Percentiles rank a stretch among this genome's conserved stretches.
Evolutionary conservation across 2,888 invertebrate species (phyloP).

Genomic region (Eupithecia dodoneata): DNA sequence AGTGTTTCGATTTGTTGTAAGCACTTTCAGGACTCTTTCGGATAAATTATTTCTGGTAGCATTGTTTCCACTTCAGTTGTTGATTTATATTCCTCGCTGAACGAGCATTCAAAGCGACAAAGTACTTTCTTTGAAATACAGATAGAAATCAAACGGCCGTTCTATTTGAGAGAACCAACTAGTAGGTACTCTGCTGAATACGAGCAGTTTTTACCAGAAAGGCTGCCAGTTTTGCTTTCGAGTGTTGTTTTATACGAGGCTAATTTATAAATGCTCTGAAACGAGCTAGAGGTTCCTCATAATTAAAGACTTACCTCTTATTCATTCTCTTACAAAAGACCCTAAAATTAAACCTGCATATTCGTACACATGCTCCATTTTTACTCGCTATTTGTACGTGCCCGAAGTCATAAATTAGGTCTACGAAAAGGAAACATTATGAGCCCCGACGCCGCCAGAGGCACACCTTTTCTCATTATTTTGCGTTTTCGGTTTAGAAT

Average conservation of each 20-base stretch:
- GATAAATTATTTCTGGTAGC: conserved; percentile 48
- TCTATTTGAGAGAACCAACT: conserved; percentile 46
- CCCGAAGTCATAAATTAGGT: conserved; percentile 75
- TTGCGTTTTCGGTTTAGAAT: conserved; percentile 58
- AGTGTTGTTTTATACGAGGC: conserved; percentile 60
- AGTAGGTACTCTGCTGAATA: conserved; percentile 43
- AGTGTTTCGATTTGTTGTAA: conserved; percentile 50
- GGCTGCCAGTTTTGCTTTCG: conserved; percentile 51
- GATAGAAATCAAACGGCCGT: conserved; percentile 48
- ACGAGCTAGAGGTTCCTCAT: conserved; percentile 62
- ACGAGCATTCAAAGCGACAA: conserved; percentile 44
- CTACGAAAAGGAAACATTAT: conserved; percentile 73
- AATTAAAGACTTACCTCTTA: conserved; percentile 74
- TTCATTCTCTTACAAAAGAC: conserved; percentile 72
- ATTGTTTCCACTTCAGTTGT: conserved; percentile 48
- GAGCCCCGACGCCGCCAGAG: conserved; percentile 63
- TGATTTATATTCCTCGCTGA: conserved; percentile 49
- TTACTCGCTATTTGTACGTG: conserved; percentile 63
- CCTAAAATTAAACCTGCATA: conserved; percentile 76
- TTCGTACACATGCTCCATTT: conserved; percentile 70
- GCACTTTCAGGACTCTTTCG: conserved; percentile 43
- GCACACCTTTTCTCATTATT: conserved; percentile 69
- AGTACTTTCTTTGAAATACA: conserved; percentile 47
- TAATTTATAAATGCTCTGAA: conserved; percentile 61
- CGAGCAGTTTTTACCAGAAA: conserved; percentile 46